Base-by-base conservation (phyloP, 2,888 invertebrate species). In the Cheilosia vernalis region DNA sequence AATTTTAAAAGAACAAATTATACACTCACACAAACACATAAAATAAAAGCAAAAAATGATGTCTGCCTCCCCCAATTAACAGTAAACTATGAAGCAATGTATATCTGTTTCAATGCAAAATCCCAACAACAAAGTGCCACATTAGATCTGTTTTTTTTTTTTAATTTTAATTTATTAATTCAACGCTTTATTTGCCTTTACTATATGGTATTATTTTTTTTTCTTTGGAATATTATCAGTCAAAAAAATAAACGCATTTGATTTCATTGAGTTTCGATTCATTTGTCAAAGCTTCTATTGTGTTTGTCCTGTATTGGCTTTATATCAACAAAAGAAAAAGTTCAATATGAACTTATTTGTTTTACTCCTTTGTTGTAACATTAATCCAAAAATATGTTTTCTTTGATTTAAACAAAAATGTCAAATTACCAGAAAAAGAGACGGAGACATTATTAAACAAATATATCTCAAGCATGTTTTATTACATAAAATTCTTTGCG, bases 401-500 rank as follows among this genome's bases (percentile, higher is more conserved):
- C 2, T 60, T 72, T 60, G 15, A 24, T 21, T 40, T 49, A 15
- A 72, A 49, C 66, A 81, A 74, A 67, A 61, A 33, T 72, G 9
- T 79, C 49, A 37, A 73, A 77, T 61, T 44, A 21, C 77, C 61
- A 17, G 17, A 69, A 40, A 55, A 37, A 33, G n/a, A 60, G 37
- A 58, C 53, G 53, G 44, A 69, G 69, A 64, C 58, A 58, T 40
- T 40, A 13, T 37, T 10, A 37, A 40, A 40, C 19, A 40, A 56
- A 72, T 64, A 82, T 81, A 85, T 86, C 67, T 86, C 73, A 78
- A 86, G 86, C 86, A 86, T 86, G 86, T 86, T 86, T 86, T 86
- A 64, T 58, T 58, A 72, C 19, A 77, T 80, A 76, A 44, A 67
- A 58, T 72, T 73, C 77, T 37, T 61, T 86, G 51, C 78, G 56